Percentiles rank a stretch among this genome's conserved stretches.
Conservation (phyloP, 2,113 vertebrate genomes). For the Coptodon rendalli region DNA sequence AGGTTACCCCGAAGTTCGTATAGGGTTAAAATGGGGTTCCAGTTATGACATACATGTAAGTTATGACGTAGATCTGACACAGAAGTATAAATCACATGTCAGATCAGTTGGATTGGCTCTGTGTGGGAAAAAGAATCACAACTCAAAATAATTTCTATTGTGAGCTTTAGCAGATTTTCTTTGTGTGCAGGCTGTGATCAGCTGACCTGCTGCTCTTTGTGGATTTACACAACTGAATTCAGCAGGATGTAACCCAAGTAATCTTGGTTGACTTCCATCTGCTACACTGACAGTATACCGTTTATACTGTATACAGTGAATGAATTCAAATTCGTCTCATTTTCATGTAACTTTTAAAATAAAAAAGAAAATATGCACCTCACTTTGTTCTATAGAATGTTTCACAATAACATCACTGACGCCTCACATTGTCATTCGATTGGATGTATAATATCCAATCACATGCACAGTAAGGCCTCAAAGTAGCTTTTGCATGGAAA, state of each 20-base stretch:
- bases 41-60: neutral
- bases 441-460: neutral
- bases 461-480: neutral
- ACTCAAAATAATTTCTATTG: neutral
- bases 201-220: neutral
- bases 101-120: neutral
- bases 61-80: neutral
- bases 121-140: accelerated
- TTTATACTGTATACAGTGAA: neutral
- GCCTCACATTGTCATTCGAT: neutral
- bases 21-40: neutral
- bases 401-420: neutral
- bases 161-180: neutral
- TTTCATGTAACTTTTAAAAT: neutral
- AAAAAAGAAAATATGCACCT: neutral
- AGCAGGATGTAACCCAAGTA: neutral
- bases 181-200: accelerated
- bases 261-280: neutral
- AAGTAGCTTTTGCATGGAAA: neutral
- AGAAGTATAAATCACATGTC: neutral
- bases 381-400: neutral
- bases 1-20: accelerated
- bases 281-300: neutral
- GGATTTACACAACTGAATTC: neutral
- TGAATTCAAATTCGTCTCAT: neutral